phyloP scores from a whole-genome alignment of 2,113 vertebrate species.

The Theristicus caerulescens region DNA sequence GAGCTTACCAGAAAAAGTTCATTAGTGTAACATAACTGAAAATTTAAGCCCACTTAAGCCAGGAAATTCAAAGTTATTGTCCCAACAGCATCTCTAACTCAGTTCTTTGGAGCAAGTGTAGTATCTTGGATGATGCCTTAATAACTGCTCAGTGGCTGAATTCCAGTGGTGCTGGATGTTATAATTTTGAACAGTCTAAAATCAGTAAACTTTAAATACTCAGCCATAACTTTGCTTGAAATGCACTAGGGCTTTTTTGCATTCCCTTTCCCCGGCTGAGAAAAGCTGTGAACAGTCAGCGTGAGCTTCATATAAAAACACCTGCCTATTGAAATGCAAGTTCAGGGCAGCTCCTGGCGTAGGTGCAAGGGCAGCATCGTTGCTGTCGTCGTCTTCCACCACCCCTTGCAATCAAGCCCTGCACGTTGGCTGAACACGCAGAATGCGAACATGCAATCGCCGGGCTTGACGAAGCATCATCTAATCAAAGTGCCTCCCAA shows the following conservation, averaged over 20 bases:
- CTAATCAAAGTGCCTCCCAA: neutral
- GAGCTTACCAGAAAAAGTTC: neutral
- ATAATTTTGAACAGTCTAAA: neutral
- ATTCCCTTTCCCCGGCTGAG: neutral
- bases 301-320: neutral
- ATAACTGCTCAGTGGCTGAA: neutral
- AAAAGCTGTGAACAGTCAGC: neutral
- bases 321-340: fast-evolving
- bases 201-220: neutral
- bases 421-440: fast-evolving
- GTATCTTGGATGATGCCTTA: neutral
- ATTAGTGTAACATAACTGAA: constrained; percentile 9
- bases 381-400: neutral
- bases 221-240: neutral
- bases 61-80: constrained; percentile 5
- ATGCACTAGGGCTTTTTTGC: neutral
- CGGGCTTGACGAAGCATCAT: neutral
- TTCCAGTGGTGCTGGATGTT: neutral
- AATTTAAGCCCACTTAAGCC: neutral
- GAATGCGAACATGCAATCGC: neutral
- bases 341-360: neutral
- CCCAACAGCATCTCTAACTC: neutral
- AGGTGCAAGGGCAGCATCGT: neutral
- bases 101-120: neutral
- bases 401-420: neutral